Evolutionary conservation across 2,888 invertebrate genomes (phyloP).

Genomic region (Strigamia crassipes): DNA sequence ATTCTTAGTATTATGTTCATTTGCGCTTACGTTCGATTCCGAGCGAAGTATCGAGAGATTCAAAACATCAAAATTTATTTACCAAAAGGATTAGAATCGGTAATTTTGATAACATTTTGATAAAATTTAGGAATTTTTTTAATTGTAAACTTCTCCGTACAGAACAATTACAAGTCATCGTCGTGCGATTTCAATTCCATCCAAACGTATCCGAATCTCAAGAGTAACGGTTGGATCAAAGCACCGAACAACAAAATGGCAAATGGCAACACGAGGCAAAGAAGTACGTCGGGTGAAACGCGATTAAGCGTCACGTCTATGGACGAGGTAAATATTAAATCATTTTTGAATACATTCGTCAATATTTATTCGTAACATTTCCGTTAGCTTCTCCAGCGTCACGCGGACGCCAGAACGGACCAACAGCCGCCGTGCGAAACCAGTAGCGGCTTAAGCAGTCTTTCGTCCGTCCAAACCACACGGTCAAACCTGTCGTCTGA

Average conservation of each 20-base stretch:
- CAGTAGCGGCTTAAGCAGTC: constrained; percentile 41
- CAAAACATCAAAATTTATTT: constrained; percentile 45
- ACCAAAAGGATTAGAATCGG: constrained; percentile 42
- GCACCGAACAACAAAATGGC: constrained; percentile 1
- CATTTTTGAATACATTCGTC: not conserved
- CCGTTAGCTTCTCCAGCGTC: constrained; percentile 10
- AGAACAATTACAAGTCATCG: not conserved
- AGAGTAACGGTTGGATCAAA: not conserved
- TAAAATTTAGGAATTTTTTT: not conserved
- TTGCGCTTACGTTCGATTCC: not conserved
- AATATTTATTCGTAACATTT: not conserved
- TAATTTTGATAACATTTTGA: not conserved
- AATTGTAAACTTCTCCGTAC: not conserved
- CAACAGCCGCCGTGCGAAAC: not conserved
- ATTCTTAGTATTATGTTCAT: not conserved
- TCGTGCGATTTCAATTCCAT: not conserved
- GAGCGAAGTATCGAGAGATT: constrained; percentile 1
- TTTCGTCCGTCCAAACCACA: constrained; percentile 49
- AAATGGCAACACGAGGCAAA: constrained; percentile 21
- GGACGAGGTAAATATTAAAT: constrained; percentile 43
- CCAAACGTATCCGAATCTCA: not conserved
- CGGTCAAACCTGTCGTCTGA: constrained; percentile 48
- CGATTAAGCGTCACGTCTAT: constrained; percentile 46
- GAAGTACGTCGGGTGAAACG: constrained; percentile 48
- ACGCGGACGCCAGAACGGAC: constrained; percentile 20